phyloP scores from a whole-genome alignment of 2,797 vertebrate genomes.

The Melanotaenia pygmaea region DNA sequence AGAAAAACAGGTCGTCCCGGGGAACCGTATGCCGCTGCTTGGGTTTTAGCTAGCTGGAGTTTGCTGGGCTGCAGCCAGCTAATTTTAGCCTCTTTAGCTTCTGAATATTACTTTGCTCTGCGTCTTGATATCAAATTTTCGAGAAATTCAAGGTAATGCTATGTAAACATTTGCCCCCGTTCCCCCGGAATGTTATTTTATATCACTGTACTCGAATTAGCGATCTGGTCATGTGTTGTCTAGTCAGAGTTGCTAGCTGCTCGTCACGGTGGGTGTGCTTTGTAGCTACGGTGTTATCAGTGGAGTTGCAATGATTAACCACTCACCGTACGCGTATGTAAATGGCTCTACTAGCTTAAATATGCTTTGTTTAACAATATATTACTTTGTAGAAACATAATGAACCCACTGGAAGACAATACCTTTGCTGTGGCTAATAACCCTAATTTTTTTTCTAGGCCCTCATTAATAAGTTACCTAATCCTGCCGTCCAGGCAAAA shows the following conservation, averaged over 20 bases:
- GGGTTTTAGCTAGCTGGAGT: slow-evolving; percentile 32
- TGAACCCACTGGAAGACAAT: not conserved
- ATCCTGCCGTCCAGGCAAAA: not conserved
- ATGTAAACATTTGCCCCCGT: not conserved
- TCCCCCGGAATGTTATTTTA: not conserved
- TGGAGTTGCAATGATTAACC: not conserved
- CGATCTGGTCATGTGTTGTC: not conserved
- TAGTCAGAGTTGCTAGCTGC: not conserved
- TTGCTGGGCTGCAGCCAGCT: slow-evolving; percentile 52
- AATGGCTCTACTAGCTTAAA: not conserved
- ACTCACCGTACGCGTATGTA: too few species aligned
- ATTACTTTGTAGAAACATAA: not conserved
- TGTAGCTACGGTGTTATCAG: slow-evolving; percentile 1
- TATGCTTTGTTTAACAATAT: not conserved
- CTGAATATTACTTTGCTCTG: slow-evolving; percentile 31
- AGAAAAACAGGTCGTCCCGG: not conserved
- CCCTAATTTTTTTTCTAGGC: not conserved
- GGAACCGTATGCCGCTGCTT: slow-evolving; percentile 23
- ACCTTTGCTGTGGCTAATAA: not conserved
- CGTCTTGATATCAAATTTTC: slow-evolving; percentile 1
- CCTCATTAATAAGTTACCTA: not conserved
- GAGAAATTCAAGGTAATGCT: slow-evolving; percentile 52
- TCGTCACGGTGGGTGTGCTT: not conserved
- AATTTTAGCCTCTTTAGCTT: slow-evolving; percentile 56
- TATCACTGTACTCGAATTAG: not conserved